phyloP scores from a whole-genome alignment of 1,140 invertebrate species.

The Kradibia gibbosae region DNA sequence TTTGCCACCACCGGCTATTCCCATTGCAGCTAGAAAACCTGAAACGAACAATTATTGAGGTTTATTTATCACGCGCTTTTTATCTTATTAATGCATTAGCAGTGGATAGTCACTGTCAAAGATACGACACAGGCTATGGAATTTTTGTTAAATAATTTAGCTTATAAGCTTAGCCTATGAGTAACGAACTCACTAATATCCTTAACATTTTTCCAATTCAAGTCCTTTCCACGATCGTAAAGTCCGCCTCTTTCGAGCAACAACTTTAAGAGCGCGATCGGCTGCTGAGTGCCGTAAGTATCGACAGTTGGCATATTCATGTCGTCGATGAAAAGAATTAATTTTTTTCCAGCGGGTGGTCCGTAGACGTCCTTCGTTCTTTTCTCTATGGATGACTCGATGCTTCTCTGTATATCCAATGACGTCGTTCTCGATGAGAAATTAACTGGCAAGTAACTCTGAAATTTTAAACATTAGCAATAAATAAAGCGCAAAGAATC shows the following conservation, averaged over 20 bases:
- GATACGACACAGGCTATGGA: no score
- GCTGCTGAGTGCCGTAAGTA: constrained; percentile 93
- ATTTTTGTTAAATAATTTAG: no score
- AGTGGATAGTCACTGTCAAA: no score
- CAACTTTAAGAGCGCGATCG: constrained; percentile 90
- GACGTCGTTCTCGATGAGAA: constrained; percentile 93
- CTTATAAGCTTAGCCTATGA: background rate
- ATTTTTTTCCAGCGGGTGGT: constrained; percentile 87
- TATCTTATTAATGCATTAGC: no score
- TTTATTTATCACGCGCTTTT: no score
- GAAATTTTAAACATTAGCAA: constrained; percentile 36
- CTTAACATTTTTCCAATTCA: constrained; percentile 90
- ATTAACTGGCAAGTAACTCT: constrained; percentile 86
- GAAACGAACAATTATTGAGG: constrained; percentile 44
- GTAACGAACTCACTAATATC: constrained; percentile 77
- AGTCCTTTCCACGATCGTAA: constrained; percentile 90
- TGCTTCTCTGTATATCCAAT: constrained; percentile 87
- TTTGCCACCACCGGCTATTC: constrained; percentile 86
- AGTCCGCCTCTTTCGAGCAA: constrained; percentile 88
- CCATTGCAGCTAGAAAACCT: constrained; percentile 87
- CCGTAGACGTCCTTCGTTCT: constrained; percentile 91
- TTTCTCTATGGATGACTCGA: constrained; percentile 91
- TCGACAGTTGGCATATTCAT: constrained; percentile 95
- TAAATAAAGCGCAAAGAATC: no score
- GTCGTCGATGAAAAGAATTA: constrained; percentile 93